Percentiles rank a stretch among this genome's conserved stretches.
phyloP scores from a whole-genome alignment of 2,888 invertebrate species.

The Ariolimax columbianus region DNA sequence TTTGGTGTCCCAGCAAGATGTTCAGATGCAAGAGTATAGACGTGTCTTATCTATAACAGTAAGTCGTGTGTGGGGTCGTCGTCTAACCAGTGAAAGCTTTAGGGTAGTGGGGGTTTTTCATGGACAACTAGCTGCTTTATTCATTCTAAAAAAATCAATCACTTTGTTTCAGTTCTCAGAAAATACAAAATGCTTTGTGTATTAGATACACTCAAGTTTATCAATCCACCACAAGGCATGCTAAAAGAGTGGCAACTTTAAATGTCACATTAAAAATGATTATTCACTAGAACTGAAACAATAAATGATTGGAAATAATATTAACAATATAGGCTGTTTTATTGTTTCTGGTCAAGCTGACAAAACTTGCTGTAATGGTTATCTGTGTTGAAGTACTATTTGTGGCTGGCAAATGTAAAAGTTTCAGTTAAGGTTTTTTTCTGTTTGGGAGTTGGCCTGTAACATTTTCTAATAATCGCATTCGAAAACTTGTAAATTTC shows the following conservation, averaged over 20 bases:
- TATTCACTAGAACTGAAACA: no score
- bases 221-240: no score
- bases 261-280: no score
- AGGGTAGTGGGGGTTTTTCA: neutral
- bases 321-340: no score
- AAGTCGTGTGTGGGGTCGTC: slow-evolving; percentile 15
- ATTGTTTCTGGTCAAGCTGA: no score
- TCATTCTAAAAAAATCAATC: neutral
- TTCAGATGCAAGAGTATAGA: slow-evolving; percentile 55
- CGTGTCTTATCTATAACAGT: slow-evolving; percentile 52
- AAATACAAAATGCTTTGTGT: neutral
- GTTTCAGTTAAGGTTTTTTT: neutral
- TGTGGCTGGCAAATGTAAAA: neutral
- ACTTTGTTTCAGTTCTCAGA: neutral
- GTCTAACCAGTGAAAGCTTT: neutral
- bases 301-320: no score
- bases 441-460: neutral
- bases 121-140: neutral
- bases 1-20: slow-evolving; percentile 45
- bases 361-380: no score
- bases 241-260: no score
- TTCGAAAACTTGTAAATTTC: no score
- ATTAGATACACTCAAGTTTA: neutral
- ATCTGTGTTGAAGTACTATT: no score
- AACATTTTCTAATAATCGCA: no score